Conservation (phyloP, 1,140 invertebrate species). For the Halictus rubicundus region DNA sequence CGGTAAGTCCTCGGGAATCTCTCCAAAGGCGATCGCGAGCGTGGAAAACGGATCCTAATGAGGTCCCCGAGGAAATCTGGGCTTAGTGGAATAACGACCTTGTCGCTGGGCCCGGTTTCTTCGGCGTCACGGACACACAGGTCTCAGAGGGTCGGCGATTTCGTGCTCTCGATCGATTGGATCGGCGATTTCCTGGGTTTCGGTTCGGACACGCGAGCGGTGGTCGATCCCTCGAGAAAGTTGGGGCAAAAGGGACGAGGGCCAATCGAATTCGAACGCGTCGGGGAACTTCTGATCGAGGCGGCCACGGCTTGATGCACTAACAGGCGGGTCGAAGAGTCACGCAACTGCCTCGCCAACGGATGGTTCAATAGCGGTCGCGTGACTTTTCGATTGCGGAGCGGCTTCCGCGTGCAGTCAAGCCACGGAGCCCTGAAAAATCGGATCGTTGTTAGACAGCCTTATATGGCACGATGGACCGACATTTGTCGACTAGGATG, state of each 20-base stretch:
- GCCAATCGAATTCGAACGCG: constrained; percentile 5
- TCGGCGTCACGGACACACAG: not conserved
- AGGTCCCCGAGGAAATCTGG: constrained; percentile 53
- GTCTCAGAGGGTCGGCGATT: constrained; percentile 17
- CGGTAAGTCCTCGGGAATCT: not conserved
- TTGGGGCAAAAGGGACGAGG: not conserved
- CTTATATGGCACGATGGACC: too few relatives aligned
- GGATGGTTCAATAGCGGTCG: constrained; percentile 20
- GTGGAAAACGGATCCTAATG: constrained; percentile 42
- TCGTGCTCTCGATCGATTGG: constrained; percentile 10
- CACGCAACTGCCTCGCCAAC: constrained; percentile 12
- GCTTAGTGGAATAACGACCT: constrained; percentile 41
- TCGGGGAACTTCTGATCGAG: constrained; percentile 17
- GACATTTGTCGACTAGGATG: not conserved
- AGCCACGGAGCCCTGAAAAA: not conserved
- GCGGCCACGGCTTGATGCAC: not conserved
- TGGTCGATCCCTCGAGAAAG: too few relatives aligned
- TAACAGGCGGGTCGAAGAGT: not conserved
- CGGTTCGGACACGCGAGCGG: too few relatives aligned
- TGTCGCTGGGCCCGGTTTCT: constrained; percentile 30
- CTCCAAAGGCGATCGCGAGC: constrained; percentile 33
- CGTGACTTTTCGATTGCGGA: constrained; percentile 25
- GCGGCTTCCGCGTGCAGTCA: too few relatives aligned
- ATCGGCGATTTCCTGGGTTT: not conserved
- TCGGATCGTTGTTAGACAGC: not conserved